Evolutionary conservation across 2,113 vertebrate genomes (phyloP).

Genomic region (Strix aluco): DNA sequence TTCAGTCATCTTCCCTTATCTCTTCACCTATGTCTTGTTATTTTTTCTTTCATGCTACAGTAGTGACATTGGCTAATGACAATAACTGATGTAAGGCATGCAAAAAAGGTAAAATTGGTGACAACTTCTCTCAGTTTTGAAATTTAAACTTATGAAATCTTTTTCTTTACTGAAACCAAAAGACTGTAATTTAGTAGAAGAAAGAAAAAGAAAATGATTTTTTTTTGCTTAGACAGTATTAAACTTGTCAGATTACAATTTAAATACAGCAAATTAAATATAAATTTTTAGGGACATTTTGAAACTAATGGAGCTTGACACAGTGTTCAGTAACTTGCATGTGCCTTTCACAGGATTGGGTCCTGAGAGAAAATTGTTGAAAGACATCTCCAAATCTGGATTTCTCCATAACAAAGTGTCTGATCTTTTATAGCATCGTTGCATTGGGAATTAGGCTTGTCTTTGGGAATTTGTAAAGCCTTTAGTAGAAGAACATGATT

Average conservation of each 20-base stretch:
- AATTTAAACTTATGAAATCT: neutral
- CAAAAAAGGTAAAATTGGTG: neutral
- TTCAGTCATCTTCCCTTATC: neutral
- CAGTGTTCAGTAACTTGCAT: conserved; percentile 8
- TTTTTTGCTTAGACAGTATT: neutral
- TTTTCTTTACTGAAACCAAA: neutral
- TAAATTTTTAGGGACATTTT: conserved; percentile 6
- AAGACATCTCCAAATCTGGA: conserved; percentile 59
- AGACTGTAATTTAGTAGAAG: neutral
- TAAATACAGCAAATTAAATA: conserved; percentile 38
- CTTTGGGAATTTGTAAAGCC: conserved; percentile 71
- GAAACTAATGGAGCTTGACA: conserved; percentile 14
- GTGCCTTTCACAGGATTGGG: conserved; percentile 20
- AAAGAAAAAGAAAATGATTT: neutral
- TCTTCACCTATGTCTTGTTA: neutral
- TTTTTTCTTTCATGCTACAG: neutral
- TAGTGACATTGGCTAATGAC: neutral
- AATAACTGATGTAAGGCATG: neutral
- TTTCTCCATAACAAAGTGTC: conserved; percentile 53
- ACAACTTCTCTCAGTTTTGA: neutral
- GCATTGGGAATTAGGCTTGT: conserved; percentile 73
- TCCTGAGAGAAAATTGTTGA: conserved; percentile 51
- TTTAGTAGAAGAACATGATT: conserved; percentile 76
- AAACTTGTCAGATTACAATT: conserved; percentile 12
- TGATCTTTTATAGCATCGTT: conserved; percentile 62